These are phyloP conservation scores for Aspiorhynchus laticeps DNA, from an alignment of 2,113 vertebrate species.

Conservation along the genomic window DNA sequence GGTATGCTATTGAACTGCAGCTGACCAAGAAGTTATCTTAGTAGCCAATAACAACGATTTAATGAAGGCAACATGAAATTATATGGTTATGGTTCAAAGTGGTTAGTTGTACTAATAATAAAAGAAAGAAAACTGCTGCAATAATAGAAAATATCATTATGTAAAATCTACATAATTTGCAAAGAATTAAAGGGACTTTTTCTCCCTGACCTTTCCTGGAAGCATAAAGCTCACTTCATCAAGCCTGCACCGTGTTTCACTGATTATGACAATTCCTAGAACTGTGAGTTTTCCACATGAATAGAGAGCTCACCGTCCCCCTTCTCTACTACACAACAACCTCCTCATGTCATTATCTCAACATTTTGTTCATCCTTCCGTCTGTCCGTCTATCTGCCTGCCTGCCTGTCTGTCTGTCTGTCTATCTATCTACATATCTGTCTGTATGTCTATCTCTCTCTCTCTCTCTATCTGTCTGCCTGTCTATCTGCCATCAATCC, in stretches of 20 bases:
- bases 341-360: background rate
- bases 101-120: background rate
- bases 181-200: background rate
- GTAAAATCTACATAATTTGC: background rate
- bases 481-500: background rate
- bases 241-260: background rate
- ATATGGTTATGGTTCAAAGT: background rate
- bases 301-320: background rate
- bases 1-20: background rate
- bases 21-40: background rate
- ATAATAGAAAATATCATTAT: background rate
- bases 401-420: accelerated
- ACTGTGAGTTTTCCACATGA: background rate
- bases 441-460: background rate
- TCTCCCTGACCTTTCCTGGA: background rate
- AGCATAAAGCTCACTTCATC: background rate
- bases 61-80: background rate
- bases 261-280: constrained; percentile 1
- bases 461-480: background rate
- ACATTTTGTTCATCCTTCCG: too few relatives aligned
- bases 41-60: background rate
- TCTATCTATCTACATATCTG: background rate
- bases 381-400: too few relatives aligned
- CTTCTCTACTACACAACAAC: background rate
- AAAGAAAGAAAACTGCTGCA: background rate